Conservation (phyloP, 37 sponge, comb jelly and placozoan species). For the Halisarca cf. caerulea region DNA sequence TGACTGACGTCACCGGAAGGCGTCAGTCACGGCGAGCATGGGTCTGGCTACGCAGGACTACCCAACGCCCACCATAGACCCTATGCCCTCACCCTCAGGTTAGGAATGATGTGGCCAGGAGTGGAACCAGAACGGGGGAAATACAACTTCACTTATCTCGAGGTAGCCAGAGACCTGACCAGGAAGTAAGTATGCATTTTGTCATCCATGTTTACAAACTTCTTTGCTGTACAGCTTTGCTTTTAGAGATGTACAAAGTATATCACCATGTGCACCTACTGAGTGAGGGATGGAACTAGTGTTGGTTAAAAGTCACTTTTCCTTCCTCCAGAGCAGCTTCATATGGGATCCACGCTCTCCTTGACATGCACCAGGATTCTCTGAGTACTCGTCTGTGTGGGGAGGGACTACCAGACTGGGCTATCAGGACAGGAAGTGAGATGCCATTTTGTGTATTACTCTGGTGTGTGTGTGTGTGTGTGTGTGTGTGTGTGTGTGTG, state of each 20-base stretch:
- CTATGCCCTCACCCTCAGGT: too few species aligned
- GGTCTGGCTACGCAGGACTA: too few species aligned
- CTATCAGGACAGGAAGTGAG: conserved; percentile 73
- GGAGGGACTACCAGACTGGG: conserved; percentile 91
- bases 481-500: conserved; percentile 14
- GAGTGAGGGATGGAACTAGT: neutral
- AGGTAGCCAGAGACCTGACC: conserved; percentile 31
- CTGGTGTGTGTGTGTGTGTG: too few species aligned
- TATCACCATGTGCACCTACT: neutral
- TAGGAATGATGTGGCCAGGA: conserved; percentile 95
- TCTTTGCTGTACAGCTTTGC: neutral
- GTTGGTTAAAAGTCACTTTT: neutral
- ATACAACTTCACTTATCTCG: conserved; percentile 85
- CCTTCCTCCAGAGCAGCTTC: conserved; percentile 44
- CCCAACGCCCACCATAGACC: too few species aligned
- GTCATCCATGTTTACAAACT: neutral
- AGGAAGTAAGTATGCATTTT: neutral
- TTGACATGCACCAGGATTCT: conserved; percentile 93
- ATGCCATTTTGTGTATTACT: neutral
- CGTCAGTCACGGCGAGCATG: too few species aligned
- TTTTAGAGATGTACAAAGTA: neutral
- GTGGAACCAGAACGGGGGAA: conserved; percentile 75
- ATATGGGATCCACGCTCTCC: conserved; percentile 79
- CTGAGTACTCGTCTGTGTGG: conserved; percentile 79
- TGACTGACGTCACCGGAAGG: too few species aligned